These are phyloP conservation scores for Drosophila tanythrix DNA, from an alignment of 2,888 invertebrate genomes.

Conservation along the genomic window DNA sequence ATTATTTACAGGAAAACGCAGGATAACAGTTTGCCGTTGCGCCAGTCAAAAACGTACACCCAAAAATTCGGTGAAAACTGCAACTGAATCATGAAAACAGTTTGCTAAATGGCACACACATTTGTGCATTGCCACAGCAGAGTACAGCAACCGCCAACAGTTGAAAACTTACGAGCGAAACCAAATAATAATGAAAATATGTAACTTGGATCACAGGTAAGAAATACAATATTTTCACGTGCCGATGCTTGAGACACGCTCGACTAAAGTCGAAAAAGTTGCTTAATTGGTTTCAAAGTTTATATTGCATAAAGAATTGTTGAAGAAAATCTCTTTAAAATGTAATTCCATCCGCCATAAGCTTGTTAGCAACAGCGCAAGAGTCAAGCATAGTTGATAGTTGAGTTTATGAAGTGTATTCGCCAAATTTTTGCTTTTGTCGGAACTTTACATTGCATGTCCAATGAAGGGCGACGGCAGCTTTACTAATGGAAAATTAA, in stretches of 20 bases:
- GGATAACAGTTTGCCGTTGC: slow-evolving; percentile 56
- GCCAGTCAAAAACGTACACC: slow-evolving; percentile 29
- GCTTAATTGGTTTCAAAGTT: not conserved
- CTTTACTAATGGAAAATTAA: slow-evolving; percentile 47
- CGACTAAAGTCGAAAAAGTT: not conserved
- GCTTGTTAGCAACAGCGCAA: not conserved
- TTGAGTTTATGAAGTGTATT: not conserved
- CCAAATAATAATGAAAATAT: slow-evolving; percentile 21
- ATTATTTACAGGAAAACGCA: slow-evolving; percentile 71
- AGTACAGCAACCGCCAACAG: slow-evolving; percentile 4
- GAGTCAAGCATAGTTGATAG: not conserved
- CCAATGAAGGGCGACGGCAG: slow-evolving; percentile 30
- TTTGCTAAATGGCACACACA: slow-evolving; percentile 53
- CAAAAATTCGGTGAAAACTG: slow-evolving; percentile 32
- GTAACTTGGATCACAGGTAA: slow-evolving; percentile 39
- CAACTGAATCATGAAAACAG: slow-evolving; percentile 47
- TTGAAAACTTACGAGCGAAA: not conserved
- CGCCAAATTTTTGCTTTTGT: not conserved
- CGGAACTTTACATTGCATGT: slow-evolving; percentile 4
- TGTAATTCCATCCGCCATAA: too few species aligned
- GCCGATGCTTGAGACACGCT: slow-evolving; percentile 21
- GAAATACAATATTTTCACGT: slow-evolving; percentile 33
- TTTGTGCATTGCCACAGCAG: slow-evolving; percentile 26
- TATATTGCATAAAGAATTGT: not conserved
- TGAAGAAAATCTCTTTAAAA: not conserved